Base-by-base conservation (phyloP, 2,888 invertebrate species). In the Troilus luridus region DNA sequence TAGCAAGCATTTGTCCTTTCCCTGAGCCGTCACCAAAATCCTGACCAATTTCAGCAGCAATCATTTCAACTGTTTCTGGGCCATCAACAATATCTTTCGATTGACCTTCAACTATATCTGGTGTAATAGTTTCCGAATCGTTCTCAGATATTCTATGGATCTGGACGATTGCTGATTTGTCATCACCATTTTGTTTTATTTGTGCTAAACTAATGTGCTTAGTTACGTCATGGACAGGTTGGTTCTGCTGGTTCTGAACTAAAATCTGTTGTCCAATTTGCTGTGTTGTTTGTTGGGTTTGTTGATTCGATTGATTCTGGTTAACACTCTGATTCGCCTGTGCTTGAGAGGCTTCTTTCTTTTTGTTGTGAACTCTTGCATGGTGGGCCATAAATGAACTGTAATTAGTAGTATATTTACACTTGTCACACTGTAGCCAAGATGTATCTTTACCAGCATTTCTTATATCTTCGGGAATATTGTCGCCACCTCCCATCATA, bases 351-450 rank as follows among this genome's bases (percentile, higher is more conserved):
- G 85, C 59, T 9, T 88, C 64, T 41, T 89, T 91, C 85, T 93
- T 93, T 64, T 93, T 93, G 8, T 91, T 92, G 19, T 93, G 93
- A 91, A 93, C 93, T 67, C 93, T 93, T 64, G 93, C 92, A 90
- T 94, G 94, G 92, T 94, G 93, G 9, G 93, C 93, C 93, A 93
- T 93, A 90, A 94, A 94, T 10, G 94, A 93, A 91, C 94, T 93
- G 88, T 93, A 93, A 64, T 90, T 93, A 0, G 94, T 94, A 0
- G 94, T 94, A 91, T 94, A 94, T 92, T 93, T 93, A 92, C 94
- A 94, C 89, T 94, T 93, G 91, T 94, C 93, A 91, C 94, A 94
- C 92, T 94, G 94, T 93, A 94, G 92, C 94, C 94, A 94, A 89
- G 93, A 92, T 85, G 92, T 92, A 17, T 93, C 92, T 91, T 93